Percentiles rank a stretch among this genome's conserved stretches.
phyloP scores from a whole-genome alignment of 2,888 invertebrate species.

The Latrodectus elegans region DNA sequence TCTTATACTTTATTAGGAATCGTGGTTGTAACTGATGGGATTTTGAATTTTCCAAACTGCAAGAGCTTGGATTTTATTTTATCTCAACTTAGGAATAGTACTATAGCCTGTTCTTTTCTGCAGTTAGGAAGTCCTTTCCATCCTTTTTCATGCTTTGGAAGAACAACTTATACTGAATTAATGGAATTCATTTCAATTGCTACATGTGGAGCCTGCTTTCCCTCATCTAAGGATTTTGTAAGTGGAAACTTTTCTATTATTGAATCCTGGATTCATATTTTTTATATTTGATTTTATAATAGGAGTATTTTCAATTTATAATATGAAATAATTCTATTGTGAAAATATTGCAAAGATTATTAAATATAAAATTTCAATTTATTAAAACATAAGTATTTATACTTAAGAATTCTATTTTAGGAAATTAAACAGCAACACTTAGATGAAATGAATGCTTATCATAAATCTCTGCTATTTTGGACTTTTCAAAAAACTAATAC shows the following conservation, averaged over 20 bases:
- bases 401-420: constrained; percentile 1
- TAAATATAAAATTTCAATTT: no score
- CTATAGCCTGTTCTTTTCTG: constrained; percentile 84
- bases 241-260: constrained; percentile 16
- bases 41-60: constrained; percentile 82
- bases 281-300: no score
- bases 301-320: no score
- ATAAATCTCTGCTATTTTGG: constrained; percentile 80
- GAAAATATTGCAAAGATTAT: no score
- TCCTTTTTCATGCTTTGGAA: constrained; percentile 81
- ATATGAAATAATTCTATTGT: no score
- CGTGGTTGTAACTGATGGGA: constrained; percentile 84
- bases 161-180: constrained; percentile 84
- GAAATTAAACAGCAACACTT: constrained; percentile 3
- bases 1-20: constrained; percentile 78
- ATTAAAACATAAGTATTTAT: not conserved
- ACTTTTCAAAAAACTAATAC: constrained; percentile 78
- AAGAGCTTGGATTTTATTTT: constrained; percentile 83
- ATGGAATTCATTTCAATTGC: constrained; percentile 85
- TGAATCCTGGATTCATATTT: no score
- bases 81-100: constrained; percentile 83
- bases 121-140: constrained; percentile 82
- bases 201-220: constrained; percentile 81
- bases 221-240: constrained; percentile 73
- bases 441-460: constrained; percentile 79